A percentile compares a stretch with the other conserved stretches of the same genome.
phyloP scores from a whole-genome alignment of 2,113 vertebrate species.

The Pristiophorus japonicus region DNA sequence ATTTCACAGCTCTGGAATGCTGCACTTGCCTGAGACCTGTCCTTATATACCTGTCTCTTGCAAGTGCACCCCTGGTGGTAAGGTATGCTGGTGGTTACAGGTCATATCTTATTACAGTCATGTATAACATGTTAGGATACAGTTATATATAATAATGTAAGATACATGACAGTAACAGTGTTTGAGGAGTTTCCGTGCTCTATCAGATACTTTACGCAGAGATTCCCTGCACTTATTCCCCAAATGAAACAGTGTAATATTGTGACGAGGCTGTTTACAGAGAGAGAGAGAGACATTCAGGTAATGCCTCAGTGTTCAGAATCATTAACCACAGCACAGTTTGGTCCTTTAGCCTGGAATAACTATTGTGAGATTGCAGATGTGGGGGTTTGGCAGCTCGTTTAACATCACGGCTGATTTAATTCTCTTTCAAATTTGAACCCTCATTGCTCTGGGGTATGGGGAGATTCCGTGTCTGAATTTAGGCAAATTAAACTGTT shows the following conservation, averaged over 20 bases:
- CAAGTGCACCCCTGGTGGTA: too few relatives aligned
- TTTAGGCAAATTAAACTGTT: background rate
- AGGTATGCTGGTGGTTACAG: too few relatives aligned
- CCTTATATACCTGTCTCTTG: too few relatives aligned
- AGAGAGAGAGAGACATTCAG: background rate
- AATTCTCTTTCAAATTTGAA: background rate
- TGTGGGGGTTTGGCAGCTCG: background rate
- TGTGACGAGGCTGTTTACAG: background rate
- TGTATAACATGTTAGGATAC: too few relatives aligned
- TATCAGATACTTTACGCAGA: background rate
- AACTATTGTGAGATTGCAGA: background rate
- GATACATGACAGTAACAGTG: too few relatives aligned
- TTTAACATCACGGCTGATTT: background rate
- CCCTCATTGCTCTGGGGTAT: background rate
- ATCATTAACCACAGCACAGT: background rate
- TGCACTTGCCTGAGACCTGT: too few relatives aligned
- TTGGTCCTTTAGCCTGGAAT: background rate
- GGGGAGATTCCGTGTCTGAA: background rate
- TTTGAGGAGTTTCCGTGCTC: background rate
- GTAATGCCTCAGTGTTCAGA: background rate
- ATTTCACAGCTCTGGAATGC: too few relatives aligned
- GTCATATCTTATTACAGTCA: too few relatives aligned
- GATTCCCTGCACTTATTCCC: background rate
- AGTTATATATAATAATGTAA: too few relatives aligned
- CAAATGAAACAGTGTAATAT: background rate